Evolutionary conservation across 2,797 vertebrate genomes (phyloP).

Genomic region (Syngnathus acus): DNA sequence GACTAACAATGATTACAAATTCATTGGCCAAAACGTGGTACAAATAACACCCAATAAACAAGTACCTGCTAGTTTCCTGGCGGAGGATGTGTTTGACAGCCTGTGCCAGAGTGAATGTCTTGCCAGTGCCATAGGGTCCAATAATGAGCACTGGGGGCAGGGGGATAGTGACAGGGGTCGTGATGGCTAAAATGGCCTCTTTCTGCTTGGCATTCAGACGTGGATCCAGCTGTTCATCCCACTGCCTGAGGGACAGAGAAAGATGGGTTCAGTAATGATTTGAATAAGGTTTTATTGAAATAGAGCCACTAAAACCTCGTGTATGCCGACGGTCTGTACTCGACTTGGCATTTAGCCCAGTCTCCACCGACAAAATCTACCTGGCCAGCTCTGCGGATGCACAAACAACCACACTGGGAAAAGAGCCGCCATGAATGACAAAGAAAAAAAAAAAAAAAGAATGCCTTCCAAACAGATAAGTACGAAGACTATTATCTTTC

Average conservation of each 20-base stretch:
- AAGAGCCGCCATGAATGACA: no score
- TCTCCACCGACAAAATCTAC: no score
- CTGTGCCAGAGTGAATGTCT: slow-evolving; percentile 98
- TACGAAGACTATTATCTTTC: no score
- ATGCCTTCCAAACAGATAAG: no score
- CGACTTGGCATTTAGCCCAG: no score
- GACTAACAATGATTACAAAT: not conserved
- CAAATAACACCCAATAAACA: not conserved
- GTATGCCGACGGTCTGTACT: no score
- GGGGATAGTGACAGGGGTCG: slow-evolving; percentile 83
- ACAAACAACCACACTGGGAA: no score
- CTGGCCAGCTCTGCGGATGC: no score
- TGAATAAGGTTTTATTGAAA: slow-evolving; percentile 3
- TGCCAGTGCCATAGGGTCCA: slow-evolving; percentile 96
- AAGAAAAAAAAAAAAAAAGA: no score
- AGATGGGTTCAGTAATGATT: not conserved
- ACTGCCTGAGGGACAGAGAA: slow-evolving; percentile 74
- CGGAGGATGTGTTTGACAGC: slow-evolving; percentile 97
- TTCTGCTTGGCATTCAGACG: slow-evolving; percentile 98
- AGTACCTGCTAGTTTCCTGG: slow-evolving; percentile 88
- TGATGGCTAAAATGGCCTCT: slow-evolving; percentile 96
- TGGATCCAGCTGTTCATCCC: slow-evolving; percentile 98
- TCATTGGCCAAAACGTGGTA: not conserved
- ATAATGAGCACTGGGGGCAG: slow-evolving; percentile 97
- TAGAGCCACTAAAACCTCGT: not conserved